These are phyloP conservation scores for Zosterops hypoxanthus DNA, from an alignment of 2,113 vertebrate genomes.

Conservation along the genomic window DNA sequence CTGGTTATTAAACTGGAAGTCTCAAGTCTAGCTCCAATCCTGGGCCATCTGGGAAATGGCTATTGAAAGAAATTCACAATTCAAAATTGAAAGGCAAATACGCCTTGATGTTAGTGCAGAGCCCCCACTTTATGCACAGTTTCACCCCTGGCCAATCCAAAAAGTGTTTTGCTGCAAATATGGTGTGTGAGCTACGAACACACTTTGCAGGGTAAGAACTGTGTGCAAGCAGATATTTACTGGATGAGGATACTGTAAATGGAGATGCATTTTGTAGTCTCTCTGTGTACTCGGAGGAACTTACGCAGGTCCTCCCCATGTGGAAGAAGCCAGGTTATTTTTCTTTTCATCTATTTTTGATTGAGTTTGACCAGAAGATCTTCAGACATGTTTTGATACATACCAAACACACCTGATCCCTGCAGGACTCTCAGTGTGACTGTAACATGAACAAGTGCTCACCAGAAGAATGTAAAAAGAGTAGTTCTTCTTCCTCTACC, in stretches of 20 bases:
- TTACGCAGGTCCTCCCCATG: neutral
- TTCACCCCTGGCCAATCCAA: neutral
- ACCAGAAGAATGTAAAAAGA: neutral
- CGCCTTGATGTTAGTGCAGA: neutral
- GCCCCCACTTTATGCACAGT: neutral
- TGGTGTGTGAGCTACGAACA: rapidly evolving
- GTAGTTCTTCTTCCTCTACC: neutral
- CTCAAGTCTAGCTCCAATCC: neutral
- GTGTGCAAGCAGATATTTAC: neutral
- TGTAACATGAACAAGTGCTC: neutral
- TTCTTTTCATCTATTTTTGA: neutral
- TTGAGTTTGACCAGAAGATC: neutral
- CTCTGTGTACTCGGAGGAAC: neutral
- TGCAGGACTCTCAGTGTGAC: neutral
- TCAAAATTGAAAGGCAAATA: neutral
- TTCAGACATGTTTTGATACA: neutral
- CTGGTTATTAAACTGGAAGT: neutral
- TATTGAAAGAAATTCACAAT: neutral
- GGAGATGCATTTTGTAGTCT: neutral
- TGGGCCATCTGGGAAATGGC: neutral
- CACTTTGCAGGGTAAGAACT: neutral
- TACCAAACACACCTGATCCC: neutral
- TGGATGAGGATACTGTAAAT: neutral
- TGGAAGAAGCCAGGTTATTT: neutral
- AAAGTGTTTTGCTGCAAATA: neutral